A percentile compares a stretch with the other conserved stretches of the same genome.
phyloP scores from a whole-genome alignment of 2,113 vertebrate genomes.

The Monopterus albus region DNA sequence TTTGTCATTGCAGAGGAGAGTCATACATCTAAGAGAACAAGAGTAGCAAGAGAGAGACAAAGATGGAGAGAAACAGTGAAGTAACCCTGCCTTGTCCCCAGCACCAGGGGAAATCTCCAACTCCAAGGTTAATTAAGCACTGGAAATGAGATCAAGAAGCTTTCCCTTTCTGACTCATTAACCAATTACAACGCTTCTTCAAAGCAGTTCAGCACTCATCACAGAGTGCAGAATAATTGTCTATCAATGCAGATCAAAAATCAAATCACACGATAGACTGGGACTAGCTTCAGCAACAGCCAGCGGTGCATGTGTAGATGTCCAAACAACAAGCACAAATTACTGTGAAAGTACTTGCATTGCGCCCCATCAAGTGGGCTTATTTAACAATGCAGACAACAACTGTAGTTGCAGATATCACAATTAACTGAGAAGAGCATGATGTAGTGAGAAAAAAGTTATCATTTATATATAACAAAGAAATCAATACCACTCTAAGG shows the following conservation, averaged over 20 bases:
- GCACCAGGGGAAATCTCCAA: conserved; percentile 76
- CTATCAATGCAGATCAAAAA: conserved; percentile 76
- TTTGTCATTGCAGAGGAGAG: conserved; percentile 71
- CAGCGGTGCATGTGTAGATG: not conserved
- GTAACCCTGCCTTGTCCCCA: conserved; percentile 71
- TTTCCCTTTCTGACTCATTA: conserved; percentile 82
- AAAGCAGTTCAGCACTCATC: conserved; percentile 72
- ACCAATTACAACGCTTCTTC: conserved; percentile 80
- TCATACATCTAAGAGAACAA: conserved; percentile 48
- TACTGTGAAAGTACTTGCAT: not conserved
- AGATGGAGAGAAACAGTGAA: conserved; percentile 55
- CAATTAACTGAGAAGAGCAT: no score
- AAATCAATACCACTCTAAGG: no score
- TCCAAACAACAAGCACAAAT: conserved; percentile 17
- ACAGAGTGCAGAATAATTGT: conserved; percentile 70
- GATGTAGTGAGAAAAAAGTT: no score
- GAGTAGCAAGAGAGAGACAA: conserved; percentile 47
- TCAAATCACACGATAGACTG: conserved; percentile 47
- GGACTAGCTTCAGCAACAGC: conserved; percentile 22
- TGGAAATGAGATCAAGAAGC: conserved; percentile 83
- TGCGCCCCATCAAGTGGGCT: not conserved
- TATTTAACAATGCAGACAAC: not conserved
- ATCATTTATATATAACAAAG: no score
- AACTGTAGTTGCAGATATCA: not conserved
- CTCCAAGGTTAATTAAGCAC: conserved; percentile 84